Conservation (phyloP, 2,797 vertebrate species). For the Pagetopsis macropterus region DNA sequence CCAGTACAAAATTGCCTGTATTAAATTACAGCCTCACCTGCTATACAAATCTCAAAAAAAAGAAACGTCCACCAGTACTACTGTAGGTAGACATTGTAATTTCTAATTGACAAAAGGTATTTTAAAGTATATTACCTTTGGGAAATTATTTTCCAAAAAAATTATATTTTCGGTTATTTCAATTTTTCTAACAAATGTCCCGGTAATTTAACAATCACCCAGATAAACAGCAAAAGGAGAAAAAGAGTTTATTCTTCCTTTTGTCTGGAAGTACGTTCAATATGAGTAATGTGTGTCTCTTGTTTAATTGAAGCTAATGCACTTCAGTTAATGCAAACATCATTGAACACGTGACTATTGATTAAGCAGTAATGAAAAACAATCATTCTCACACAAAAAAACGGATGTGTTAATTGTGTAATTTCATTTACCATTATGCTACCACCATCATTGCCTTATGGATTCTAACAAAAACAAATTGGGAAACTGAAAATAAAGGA, state of each 20-base stretch:
- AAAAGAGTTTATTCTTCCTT: too few relatives aligned
- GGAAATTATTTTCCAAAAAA: neutral
- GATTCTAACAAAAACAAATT: neutral
- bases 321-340: neutral
- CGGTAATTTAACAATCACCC: neutral
- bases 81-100: neutral
- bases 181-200: neutral
- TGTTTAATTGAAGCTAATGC: too few relatives aligned
- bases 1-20: neutral
- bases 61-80: neutral
- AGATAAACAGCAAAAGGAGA: neutral
- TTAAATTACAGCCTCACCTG: constrained; percentile 1
- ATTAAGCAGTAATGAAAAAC: neutral
- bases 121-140: neutral
- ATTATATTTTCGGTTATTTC: neutral
- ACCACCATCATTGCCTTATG: neutral
- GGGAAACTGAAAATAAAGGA: neutral
- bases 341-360: neutral
- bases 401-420: neutral
- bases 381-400: neutral
- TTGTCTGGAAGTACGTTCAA: neutral
- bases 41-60: neutral
- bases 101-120: neutral
- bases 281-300: neutral
- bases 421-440: neutral